Evolutionary conservation across 2,797 vertebrate genomes (phyloP), one percentile per base, ranked within the genome.

Genomic region (Naso thynnoides): DNA sequence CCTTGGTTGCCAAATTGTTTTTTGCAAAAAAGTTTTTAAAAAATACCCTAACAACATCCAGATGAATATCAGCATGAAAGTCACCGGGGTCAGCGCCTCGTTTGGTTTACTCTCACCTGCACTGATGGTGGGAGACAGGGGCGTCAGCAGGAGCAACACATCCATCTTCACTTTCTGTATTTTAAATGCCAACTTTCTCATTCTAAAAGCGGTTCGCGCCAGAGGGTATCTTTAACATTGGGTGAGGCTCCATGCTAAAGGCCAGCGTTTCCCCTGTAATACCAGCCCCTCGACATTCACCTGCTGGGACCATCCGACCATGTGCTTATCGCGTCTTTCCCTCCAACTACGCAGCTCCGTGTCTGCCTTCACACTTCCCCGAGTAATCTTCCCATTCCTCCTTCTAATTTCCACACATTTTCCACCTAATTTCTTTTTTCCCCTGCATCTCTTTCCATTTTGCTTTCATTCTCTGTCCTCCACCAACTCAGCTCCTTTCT

Each of bases 261-360:
- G 83, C 78, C 83, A 72, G 44, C 29, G 81, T 82, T 76, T 73
- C 58, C 60, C 39, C 14, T 72, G 78, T 84, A 86, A 85, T 71
- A 83, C 67, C 87, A 73, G 69, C 60, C 66, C 56, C 71, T 33
- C 42, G 13, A 77, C 81, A 56, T 71, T 26, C 85, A 70, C 90
- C 86, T 79, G 85, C 91, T 81, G 86, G 69, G 87, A 58, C 76
- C 68, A 59, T 75, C 83, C 81, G 52, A 39, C 72, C 84, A 24
- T 66, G 54, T 0, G 4, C 53, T 76, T 18, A 76, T 42, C 15
- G 56, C 26, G 45, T 27, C 63, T 82, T 55, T 76, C 74, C 57
- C 65, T 36, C 56, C 42, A 18, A 18, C 60, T 27, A 38, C 38
- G 26, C 41, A 9, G 53, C 50, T 36, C n/a, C 3, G 31, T 2